Evolutionary conservation across 2,888 invertebrate species (phyloP).

Genomic region (Heliconius sara): DNA sequence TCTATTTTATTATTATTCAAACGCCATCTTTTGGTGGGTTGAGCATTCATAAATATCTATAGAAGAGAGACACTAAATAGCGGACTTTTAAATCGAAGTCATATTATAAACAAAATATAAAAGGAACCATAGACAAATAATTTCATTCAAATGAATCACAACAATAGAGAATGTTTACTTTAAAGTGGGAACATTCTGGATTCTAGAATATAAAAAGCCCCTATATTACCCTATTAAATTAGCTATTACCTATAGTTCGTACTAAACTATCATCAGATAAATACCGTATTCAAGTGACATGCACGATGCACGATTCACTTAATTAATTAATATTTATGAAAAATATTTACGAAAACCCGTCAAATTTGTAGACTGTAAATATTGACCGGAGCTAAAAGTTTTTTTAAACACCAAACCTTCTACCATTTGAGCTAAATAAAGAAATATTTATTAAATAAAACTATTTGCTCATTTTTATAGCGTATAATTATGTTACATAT

Average conservation of each 20-base stretch:
- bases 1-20: background rate
- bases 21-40: slow-evolving; percentile 39
- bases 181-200: slow-evolving; percentile 48
- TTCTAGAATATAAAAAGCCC: slow-evolving; percentile 67
- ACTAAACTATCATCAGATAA: slow-evolving; percentile 74
- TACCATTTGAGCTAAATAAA: slow-evolving; percentile 18
- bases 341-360: slow-evolving; percentile 25
- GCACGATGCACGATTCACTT: slow-evolving; percentile 21
- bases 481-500: background rate
- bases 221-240: slow-evolving; percentile 77
- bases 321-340: slow-evolving; percentile 8
- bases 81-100: slow-evolving; percentile 23
- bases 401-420: background rate
- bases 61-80: slow-evolving; percentile 17
- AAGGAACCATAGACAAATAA: slow-evolving; percentile 59
- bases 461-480: background rate
- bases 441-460: background rate
- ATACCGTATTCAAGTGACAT: slow-evolving; percentile 55
- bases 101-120: slow-evolving; percentile 30
- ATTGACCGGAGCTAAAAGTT: background rate
- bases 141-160: slow-evolving; percentile 57
- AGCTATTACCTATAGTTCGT: slow-evolving; percentile 74
- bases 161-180: slow-evolving; percentile 53
- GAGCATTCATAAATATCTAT: slow-evolving; percentile 29
- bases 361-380: slow-evolving; percentile 14